Conservation (phyloP, 2,113 vertebrate species). For the Cyphomyrus plagiostoma region DNA sequence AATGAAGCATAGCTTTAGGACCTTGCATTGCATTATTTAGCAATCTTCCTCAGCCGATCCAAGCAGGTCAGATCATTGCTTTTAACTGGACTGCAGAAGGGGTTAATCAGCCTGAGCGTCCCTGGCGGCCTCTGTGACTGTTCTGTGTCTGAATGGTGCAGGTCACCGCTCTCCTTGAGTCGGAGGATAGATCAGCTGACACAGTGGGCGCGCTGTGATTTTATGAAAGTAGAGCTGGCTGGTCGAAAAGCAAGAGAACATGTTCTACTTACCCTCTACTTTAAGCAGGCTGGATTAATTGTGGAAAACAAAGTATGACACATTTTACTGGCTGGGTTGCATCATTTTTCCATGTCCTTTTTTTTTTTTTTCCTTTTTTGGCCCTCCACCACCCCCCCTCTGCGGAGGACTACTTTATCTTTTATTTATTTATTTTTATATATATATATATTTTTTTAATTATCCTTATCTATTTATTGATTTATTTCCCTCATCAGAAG, state of each 20-base stretch:
- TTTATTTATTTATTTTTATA: too few species aligned
- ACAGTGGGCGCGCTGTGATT: neutral
- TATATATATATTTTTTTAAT: too few species aligned
- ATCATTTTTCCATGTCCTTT: constrained; percentile 1
- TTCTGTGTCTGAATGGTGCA: neutral
- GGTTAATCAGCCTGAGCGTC: neutral
- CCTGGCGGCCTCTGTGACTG: neutral
- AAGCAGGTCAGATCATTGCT: neutral
- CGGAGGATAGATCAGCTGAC: neutral
- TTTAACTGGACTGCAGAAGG: neutral
- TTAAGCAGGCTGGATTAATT: neutral
- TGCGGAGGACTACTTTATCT: too few species aligned
- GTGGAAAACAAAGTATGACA: neutral
- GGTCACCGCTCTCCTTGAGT: neutral
- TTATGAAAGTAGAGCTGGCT: neutral
- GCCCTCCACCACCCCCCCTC: too few species aligned
- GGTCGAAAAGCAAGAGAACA: neutral
- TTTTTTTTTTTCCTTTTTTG: too few species aligned
- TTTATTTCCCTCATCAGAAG: too few species aligned
- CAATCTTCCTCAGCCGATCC: neutral
- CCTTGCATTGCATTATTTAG: neutral
- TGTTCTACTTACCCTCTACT: neutral
- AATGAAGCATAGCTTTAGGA: neutral
- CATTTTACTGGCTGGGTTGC: neutral
- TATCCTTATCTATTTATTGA: too few species aligned